Base-by-base conservation (phyloP, 2,797 vertebrate genomes). In the Microtus obscurus region DNA sequence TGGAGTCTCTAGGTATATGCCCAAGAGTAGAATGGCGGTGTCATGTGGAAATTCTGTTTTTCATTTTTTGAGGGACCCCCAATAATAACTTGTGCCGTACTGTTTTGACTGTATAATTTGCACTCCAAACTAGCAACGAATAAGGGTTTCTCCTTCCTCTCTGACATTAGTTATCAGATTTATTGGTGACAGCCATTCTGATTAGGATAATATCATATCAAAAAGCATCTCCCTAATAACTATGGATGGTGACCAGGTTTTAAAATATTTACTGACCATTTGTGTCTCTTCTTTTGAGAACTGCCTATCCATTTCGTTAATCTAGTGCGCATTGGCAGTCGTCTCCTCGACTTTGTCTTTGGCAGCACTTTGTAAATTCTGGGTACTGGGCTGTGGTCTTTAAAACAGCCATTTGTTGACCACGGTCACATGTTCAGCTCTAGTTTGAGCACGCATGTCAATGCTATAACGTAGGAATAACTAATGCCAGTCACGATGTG, bases 371-470 rank as follows among this genome's bases (percentile, higher is more conserved):
- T 87, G 85, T 56, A 56, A 73, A 78, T 78, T 61, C 59, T 77
- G 56, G 40, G 48, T 63, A 1, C 87, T 71, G 37, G 69, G n/a
- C 79, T 43, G 29, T 9, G 6, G 74, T 67, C 59, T 78, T 90
- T 21, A 96, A 92, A 89, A 73, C 16, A 79, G 48, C 31, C 40
- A 77, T 53, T n/a, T 89, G 43, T 25, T 53, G 40, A 37, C 69
- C 73, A 6, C 3, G 53, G 40, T 12, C 37, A 71, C 1, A 0
- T 29, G 71, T 7, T 40, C 1, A 0, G 71, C 17, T 17, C 31
- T n/a, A 81, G 23, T 43, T 59, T 40, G 73, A 83, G 51, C 51
- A 69, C 2, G 34, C 27, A 12, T 16, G 88, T 40, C n/a, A 76
- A 19, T 25, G 48, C 43, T 59, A 0, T 6, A 11, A 48, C 13